These are phyloP conservation scores for Drosophila santomea DNA, from an alignment of 1,140 invertebrate species.

Conservation along the genomic window DNA sequence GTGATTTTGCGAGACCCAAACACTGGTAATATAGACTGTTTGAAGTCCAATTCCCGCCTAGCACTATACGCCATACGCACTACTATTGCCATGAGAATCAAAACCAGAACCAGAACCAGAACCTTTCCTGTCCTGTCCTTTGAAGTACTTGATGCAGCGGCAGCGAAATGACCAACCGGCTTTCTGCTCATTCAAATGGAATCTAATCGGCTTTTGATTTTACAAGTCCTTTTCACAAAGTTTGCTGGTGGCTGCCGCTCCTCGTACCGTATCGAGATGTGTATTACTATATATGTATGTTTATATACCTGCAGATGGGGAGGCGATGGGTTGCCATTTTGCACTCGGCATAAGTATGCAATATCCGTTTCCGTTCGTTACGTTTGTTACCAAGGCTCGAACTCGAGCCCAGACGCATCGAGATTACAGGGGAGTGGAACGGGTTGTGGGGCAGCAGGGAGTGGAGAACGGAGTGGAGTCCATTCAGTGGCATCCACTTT, in stretches of 20 bases:
- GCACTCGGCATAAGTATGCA: slow-evolving; percentile 80
- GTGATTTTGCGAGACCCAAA: slow-evolving; percentile 37
- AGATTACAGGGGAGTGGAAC: slow-evolving; percentile 4
- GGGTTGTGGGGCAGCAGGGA: neutral
- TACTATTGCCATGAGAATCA: neutral
- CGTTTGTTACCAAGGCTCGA: slow-evolving; percentile 69
- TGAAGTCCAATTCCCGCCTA: slow-evolving; percentile 24
- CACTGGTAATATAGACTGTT: slow-evolving; percentile 44
- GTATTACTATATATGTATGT: slow-evolving; percentile 37
- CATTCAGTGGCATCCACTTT: slow-evolving; percentile 53
- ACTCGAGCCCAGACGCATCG: slow-evolving; percentile 44
- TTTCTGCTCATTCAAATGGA: slow-evolving; percentile 79
- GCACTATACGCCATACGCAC: neutral
- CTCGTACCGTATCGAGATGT: slow-evolving; percentile 34
- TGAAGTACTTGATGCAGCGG: slow-evolving; percentile 25
- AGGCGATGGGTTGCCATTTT: slow-evolving; percentile 62
- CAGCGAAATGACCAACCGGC: slow-evolving; percentile 77
- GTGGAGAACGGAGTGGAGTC: slow-evolving; percentile 25
- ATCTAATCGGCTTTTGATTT: slow-evolving; percentile 83
- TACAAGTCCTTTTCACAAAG: slow-evolving; percentile 79
- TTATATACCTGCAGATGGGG: slow-evolving; percentile 12
- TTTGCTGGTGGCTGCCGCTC: slow-evolving; percentile 63
- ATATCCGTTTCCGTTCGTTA: slow-evolving; percentile 82
- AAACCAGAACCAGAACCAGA: slow-evolving; percentile 1
- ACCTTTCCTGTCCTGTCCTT: neutral